A percentile compares a stretch with the other conserved stretches of the same genome.
Conservation (phyloP, 1,140 invertebrate genomes). For the Drosophila bipectinata region DNA sequence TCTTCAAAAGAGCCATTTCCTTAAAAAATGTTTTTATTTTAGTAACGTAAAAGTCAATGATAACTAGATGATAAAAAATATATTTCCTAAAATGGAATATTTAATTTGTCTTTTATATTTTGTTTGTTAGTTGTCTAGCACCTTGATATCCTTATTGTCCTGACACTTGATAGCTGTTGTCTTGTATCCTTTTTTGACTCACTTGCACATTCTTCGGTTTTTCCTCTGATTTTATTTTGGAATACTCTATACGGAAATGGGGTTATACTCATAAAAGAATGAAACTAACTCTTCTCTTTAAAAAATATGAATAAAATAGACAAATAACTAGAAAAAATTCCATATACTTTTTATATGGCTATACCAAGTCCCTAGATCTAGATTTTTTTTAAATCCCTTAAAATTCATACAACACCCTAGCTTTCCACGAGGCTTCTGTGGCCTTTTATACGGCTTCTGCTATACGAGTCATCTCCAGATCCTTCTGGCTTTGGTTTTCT, state of each 20-base stretch:
- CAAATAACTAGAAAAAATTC: no score
- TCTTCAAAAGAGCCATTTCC: background rate
- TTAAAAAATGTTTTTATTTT: background rate
- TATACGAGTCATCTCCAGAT: background rate
- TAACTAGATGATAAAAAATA: background rate
- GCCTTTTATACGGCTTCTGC: background rate
- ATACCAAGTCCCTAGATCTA: no score
- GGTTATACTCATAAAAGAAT: background rate
- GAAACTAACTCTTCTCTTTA: background rate
- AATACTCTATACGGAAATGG: background rate
- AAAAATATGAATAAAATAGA: no score
- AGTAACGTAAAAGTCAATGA: background rate
- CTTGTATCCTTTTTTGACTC: background rate
- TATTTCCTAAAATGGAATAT: background rate
- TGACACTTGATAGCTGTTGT: constrained; percentile 2
- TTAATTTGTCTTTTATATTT: background rate
- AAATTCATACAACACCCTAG: background rate
- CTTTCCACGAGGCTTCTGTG: background rate
- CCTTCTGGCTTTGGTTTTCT: background rate
- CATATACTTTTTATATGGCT: no score
- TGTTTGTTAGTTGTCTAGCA: background rate
- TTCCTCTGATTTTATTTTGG: background rate
- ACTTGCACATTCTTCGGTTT: background rate
- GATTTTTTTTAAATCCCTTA: background rate
- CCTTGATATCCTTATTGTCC: constrained; percentile 2